phyloP scores from a whole-genome alignment of 2,113 vertebrate genomes.

The Pelusios castaneus region DNA sequence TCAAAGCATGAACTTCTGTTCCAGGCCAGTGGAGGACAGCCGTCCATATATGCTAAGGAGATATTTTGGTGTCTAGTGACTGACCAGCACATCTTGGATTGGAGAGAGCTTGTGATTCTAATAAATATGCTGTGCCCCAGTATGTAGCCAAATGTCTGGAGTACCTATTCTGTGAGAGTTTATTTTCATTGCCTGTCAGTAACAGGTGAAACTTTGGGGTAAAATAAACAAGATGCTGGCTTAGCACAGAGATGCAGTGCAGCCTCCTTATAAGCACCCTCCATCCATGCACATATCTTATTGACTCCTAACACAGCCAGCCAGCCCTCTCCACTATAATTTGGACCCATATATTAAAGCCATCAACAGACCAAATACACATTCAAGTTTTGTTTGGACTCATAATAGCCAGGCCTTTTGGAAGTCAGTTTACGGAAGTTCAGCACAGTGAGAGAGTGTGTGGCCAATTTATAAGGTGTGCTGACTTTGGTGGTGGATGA shows the following conservation, averaged over 20 bases:
- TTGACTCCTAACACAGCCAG: not conserved
- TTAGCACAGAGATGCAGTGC: not conserved
- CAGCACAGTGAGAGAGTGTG: not conserved
- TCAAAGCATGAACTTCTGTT: not conserved
- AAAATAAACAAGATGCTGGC: not conserved
- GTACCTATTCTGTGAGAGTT: not conserved
- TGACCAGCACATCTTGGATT: not conserved
- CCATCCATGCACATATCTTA: not conserved
- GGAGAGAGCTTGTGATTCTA: not conserved
- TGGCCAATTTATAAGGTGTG: not conserved
- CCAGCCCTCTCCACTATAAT: not conserved
- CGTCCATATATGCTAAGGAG: not conserved
- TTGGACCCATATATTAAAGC: not conserved
- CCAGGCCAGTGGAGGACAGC: not conserved
- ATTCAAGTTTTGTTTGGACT: not conserved
- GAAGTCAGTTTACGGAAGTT: not conserved
- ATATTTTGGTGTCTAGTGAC: not conserved
- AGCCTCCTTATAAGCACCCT: not conserved
- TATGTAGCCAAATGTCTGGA: not conserved
- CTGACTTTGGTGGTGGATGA: not conserved
- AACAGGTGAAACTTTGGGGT: not conserved
- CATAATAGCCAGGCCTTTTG: not conserved
- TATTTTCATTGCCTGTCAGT: not conserved
- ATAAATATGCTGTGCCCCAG: not conserved
- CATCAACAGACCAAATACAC: not conserved